Percentiles rank a stretch among this genome's conserved stretches.
Evolutionary conservation across 2,113 vertebrate genomes (phyloP).

Genomic region (Miniopterus natalensis): DNA sequence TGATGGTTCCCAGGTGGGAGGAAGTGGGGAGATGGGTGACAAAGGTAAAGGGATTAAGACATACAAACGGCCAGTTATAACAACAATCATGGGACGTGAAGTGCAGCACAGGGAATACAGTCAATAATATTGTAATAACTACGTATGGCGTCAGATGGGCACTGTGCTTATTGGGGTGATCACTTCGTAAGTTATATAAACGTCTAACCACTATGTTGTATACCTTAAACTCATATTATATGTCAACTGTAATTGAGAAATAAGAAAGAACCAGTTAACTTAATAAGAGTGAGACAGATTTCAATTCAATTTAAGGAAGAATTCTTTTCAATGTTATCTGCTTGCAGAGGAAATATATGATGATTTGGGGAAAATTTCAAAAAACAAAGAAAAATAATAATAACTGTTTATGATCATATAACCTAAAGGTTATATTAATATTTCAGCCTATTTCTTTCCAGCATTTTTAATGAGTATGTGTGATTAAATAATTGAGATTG

Average conservation of each 20-base stretch:
- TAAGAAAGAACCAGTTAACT: neutral
- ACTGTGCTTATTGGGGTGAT: neutral
- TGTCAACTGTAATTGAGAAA: neutral
- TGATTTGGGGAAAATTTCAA: neutral
- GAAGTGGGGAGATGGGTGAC: neutral
- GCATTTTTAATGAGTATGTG: slow-evolving; percentile 44
- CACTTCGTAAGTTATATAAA: neutral
- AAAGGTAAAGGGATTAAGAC: neutral
- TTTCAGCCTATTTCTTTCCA: slow-evolving; percentile 19
- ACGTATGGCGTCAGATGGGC: neutral
- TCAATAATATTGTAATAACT: neutral
- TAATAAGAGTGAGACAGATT: neutral
- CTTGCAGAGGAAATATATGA: neutral
- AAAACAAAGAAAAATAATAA: slow-evolving; percentile 26
- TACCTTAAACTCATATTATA: neutral
- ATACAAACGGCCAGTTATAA: neutral
- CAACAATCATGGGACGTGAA: neutral
- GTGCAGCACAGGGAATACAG: neutral
- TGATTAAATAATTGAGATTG: slow-evolving; percentile 62
- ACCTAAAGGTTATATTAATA: neutral
- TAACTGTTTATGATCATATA: slow-evolving; percentile 11
- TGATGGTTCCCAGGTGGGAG: neutral
- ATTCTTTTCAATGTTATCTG: slow-evolving; percentile 16
- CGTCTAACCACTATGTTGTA: no score
- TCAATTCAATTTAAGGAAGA: slow-evolving; percentile 16